Conservation (phyloP, 2,113 vertebrate species). For the Melanotaenia duboulayi region DNA sequence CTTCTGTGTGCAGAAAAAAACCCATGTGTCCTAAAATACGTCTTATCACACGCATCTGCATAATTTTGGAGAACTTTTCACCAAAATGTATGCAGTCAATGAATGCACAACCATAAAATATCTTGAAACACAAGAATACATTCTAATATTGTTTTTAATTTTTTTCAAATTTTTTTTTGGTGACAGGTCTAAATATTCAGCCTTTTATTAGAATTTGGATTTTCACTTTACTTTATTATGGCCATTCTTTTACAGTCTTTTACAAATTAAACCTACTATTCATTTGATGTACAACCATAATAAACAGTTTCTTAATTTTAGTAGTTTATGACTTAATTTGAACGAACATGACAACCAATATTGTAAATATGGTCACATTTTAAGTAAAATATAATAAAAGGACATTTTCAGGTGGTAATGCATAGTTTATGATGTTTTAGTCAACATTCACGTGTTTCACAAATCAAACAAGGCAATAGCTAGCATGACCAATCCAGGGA, state of each 20-base stretch:
- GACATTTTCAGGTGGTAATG: not conserved
- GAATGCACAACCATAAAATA: not conserved
- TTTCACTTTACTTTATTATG: not conserved
- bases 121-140: not conserved
- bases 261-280: not conserved
- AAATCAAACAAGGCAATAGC: no score
- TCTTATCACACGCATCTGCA: no score
- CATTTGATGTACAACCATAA: no score
- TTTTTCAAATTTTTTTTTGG: no score
- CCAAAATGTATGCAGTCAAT: not conserved
- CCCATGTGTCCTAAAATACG: no score
- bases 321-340: not conserved
- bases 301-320: not conserved
- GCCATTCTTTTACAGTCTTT: not conserved
- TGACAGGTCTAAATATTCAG: not conserved
- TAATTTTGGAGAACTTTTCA: not conserved
- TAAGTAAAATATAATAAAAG: not conserved
- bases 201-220: not conserved
- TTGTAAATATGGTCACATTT: not conserved
- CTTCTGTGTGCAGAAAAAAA: no score
- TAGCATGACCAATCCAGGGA: no score
- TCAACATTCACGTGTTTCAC: no score
- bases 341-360: not conserved
- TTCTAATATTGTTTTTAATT: no score
- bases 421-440: no score